Base-by-base conservation (phyloP, 2,113 vertebrate species). In the Embiotoca jacksoni region DNA sequence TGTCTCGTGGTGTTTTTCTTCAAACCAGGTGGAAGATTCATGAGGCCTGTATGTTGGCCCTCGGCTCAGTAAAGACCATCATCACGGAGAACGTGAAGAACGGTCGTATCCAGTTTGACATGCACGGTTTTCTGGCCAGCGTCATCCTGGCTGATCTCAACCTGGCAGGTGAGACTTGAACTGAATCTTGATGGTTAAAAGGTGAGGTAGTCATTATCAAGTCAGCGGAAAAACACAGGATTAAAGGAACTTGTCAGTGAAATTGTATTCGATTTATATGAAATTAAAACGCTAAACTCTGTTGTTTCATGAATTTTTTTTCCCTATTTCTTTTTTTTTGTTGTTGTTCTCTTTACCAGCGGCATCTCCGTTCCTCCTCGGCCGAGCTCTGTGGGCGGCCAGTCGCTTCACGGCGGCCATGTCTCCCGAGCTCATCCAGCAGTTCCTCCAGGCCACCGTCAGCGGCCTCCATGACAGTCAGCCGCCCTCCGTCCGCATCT, bases 381-480 rank as follows among this genome's bases (percentile, higher is more conserved):
- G 97, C 5, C 96, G 98, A 31, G 98, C 98, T 30, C 94, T 99
- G 36, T 99, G 98, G 98, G 97, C 97, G 0, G 98, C 98, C 91
- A 99, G 97, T 87, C 96, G 98, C 2, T 99, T 99, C 79, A 98
- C 97, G 0, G 96, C 97, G 15, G 97, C 97, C 30, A 99, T 99
- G 98, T 97, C 97, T 50, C 97, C 98, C 3, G 98, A 98, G 54
- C 94, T 99, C 80, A 98, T 99, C 90, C 97, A 99, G 92, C 98
- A 99, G 94, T 99, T 99, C 86, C 94, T 99, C 7, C 98, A 99
- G 80, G 98, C 97, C 53, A 99, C 98, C 0, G 98, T 99, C 72
- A 98, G 97, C 61, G 98, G 98, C 9, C 93, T 99, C 4, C 97
- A 99, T 0, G 97, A 98, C 83, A 97, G 94, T 46, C 98, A 99